Conservation (phyloP, 2,113 vertebrate species). For the Cyanistes caeruleus region DNA sequence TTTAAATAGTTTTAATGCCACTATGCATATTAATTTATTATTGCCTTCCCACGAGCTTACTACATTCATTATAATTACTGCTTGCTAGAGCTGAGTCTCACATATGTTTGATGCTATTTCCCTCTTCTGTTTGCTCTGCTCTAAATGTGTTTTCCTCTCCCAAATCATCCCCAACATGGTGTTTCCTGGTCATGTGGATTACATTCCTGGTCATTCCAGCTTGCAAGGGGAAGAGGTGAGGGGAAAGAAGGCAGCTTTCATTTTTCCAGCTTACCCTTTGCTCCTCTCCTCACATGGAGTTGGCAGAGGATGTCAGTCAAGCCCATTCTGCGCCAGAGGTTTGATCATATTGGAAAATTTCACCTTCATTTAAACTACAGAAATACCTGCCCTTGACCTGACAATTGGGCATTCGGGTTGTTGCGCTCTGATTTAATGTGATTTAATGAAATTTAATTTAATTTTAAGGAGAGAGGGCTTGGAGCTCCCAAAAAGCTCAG, state of each 20-base stretch:
- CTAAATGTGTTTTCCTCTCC: not conserved
- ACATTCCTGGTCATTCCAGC: not conserved
- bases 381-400: not conserved
- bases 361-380: not conserved
- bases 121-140: not conserved
- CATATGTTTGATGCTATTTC: slow-evolving; percentile 19
- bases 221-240: not conserved
- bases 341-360: not conserved
- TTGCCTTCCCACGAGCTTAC: slow-evolving; percentile 56
- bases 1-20: slow-evolving; percentile 72
- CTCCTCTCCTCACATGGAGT: not conserved
- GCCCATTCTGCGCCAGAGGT: not conserved
- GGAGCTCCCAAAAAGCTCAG: not conserved
- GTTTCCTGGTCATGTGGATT: not conserved
- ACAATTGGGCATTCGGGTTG: not conserved
- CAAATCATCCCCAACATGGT: not conserved
- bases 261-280: not conserved
- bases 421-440: not conserved
- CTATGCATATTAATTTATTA: slow-evolving; percentile 67
- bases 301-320: not conserved
- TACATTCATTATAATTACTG: slow-evolving; percentile 49
- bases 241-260: not conserved
- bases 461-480: not conserved
- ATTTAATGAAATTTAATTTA: not conserved
- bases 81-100: not conserved